Percentiles rank a stretch among this genome's conserved stretches.
Evolutionary conservation across 2,888 invertebrate species (phyloP).

Genomic region (Villa cingulata): DNA sequence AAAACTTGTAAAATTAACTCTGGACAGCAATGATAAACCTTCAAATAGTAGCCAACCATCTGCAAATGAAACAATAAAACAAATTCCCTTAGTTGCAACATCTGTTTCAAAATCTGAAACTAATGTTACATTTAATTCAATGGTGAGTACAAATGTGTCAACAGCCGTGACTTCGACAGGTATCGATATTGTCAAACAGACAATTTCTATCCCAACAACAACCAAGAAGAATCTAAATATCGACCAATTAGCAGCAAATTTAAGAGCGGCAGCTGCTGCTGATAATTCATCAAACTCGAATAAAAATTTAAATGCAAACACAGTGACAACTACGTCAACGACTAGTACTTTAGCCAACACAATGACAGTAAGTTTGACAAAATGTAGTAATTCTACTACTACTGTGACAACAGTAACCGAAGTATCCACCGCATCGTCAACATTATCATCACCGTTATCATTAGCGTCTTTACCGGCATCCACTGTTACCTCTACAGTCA

Average conservation of each 20-base stretch:
- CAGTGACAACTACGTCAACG: neutral
- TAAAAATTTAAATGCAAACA: neutral
- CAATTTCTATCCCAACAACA: neutral
- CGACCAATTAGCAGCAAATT: conserved; percentile 34
- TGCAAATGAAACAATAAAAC: neutral
- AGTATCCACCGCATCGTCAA: neutral
- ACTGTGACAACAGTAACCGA: neutral
- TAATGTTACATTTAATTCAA: neutral
- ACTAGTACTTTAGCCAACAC: conserved; percentile 2
- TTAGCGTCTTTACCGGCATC: neutral
- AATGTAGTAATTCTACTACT: neutral
- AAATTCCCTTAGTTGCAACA: neutral
- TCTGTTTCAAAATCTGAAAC: neutral
- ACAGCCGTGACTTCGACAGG: neutral
- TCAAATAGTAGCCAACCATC: neutral
- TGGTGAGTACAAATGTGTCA: conserved; percentile 1
- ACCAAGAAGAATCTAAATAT: conserved; percentile 30
- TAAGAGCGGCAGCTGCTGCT: conserved; percentile 27
- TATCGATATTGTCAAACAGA: neutral
- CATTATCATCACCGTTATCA: neutral
- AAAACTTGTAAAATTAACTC: neutral
- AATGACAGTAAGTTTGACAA: neutral
- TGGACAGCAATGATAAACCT: neutral
- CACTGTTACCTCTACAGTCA: neutral
- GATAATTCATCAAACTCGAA: conserved; percentile 20